Conservation (phyloP, 2,888 invertebrate species). For the Tricholauxania praeusta region DNA sequence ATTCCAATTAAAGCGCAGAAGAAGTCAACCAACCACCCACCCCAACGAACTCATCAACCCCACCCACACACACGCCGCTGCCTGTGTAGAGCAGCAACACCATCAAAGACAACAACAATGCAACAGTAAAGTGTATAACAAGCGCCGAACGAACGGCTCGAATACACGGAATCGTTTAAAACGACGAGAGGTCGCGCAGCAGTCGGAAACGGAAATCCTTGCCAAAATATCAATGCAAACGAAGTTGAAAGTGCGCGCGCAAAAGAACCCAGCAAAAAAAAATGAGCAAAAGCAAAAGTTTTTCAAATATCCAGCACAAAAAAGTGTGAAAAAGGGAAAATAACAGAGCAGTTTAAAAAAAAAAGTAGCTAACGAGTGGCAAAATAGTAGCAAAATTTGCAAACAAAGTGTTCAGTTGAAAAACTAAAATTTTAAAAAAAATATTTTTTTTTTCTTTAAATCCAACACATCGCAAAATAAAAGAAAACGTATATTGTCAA, state of each 20-base stretch:
- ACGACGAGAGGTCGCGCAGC: constrained; percentile 11
- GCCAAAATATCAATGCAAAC: constrained; percentile 22
- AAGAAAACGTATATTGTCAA: too few relatives aligned
- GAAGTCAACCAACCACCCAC: neutral
- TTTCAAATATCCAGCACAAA: neutral
- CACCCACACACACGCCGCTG: constrained; percentile 6
- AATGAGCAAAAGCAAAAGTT: constrained; percentile 3
- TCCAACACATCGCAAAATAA: too few relatives aligned
- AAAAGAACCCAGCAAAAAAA: constrained; percentile 28
- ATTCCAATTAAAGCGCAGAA: constrained; percentile 18
- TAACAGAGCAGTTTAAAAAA: neutral
- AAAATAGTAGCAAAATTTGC: too few relatives aligned
- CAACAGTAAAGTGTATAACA: constrained; percentile 3
- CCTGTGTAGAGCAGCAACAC: neutral
- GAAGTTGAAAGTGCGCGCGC: constrained; percentile 42
- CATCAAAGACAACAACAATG: neutral
- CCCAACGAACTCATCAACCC: neutral
- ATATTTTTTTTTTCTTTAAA: too few relatives aligned
- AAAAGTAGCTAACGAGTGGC: neutral
- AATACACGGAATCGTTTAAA: neutral
- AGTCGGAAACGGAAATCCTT: constrained; percentile 38
- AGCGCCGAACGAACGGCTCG: constrained; percentile 1
- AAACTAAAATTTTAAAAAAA: too few relatives aligned
- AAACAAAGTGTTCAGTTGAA: too few relatives aligned
- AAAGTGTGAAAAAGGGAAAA: constrained; percentile 10